These are phyloP conservation scores for Betta splendens DNA, from an alignment of 2,797 vertebrate species.

Conservation along the genomic window DNA sequence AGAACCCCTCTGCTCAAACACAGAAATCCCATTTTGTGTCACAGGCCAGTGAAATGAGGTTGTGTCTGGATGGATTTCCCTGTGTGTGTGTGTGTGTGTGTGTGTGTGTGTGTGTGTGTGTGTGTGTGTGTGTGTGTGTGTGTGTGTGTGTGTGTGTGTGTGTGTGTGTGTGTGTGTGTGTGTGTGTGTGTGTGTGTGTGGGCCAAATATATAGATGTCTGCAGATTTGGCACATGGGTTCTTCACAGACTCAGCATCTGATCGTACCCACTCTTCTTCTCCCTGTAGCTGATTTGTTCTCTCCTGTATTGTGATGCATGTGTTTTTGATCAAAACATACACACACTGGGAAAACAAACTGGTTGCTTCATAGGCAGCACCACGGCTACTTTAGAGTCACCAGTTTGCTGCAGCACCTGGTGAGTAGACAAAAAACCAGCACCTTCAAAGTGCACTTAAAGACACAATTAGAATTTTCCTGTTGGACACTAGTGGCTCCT, in stretches of 20 bases:
- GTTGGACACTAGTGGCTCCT: background rate
- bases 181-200: background rate
- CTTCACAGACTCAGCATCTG: conserved; percentile 14
- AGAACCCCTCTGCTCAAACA: conserved; percentile 64
- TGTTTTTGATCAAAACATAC: conserved; percentile 35
- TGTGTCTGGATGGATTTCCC: conserved; percentile 30
- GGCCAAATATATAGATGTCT: conserved; percentile 8
- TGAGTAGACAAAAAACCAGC: conserved; percentile 26
- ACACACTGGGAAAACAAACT: too few species aligned
- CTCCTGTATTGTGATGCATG: conserved; percentile 36
- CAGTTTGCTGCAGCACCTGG: too few species aligned
- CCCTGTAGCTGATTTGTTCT: conserved; percentile 24
- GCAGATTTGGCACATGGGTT: conserved; percentile 8
- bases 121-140: conserved; percentile 14
- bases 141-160: too few species aligned
- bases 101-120: conserved; percentile 6
- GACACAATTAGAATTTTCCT: too few species aligned
- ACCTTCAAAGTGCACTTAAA: conserved; percentile 11
- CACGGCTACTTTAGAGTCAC: too few species aligned
- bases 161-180: conserved; percentile 7
- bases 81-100: conserved; percentile 25
- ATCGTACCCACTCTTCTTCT: conserved; percentile 2
- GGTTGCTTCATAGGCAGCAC: too few species aligned
- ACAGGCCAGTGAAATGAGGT: conserved; percentile 63
- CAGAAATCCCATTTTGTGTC: conserved; percentile 75